These are phyloP conservation scores for Bedellia somnulentella DNA, from an alignment of 2,888 invertebrate genomes.

Conservation along the genomic window DNA sequence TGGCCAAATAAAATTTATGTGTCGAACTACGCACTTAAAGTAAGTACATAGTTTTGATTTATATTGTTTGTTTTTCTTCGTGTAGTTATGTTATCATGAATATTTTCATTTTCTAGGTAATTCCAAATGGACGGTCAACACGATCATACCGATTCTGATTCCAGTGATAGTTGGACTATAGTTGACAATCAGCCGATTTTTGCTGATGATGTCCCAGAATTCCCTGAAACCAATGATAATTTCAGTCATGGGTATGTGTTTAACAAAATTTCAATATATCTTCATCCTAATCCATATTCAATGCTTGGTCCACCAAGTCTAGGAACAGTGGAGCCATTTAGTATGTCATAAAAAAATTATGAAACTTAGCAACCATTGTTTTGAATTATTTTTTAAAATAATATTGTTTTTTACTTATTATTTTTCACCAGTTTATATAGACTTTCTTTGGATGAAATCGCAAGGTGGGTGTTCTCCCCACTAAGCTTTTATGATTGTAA, in stretches of 20 bases:
- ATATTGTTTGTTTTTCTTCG: not conserved
- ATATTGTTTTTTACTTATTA: no score
- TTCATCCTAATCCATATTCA: constrained; percentile 4
- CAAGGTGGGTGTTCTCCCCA: no score
- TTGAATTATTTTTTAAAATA: no score
- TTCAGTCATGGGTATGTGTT: constrained; percentile 19
- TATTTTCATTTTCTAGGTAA: no score
- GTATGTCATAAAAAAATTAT: no score
- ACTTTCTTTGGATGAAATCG: no score
- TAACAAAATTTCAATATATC: not conserved
- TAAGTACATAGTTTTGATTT: not conserved
- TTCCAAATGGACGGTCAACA: constrained; percentile 41
- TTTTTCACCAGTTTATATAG: no score
- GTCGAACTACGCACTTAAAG: not conserved
- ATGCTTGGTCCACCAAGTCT: no score
- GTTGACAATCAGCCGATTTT: constrained; percentile 27
- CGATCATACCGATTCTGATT: constrained; percentile 54
- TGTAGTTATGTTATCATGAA: constrained; percentile 1
- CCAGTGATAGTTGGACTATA: constrained; percentile 54
- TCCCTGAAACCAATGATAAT: constrained; percentile 15
- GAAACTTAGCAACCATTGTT: no score
- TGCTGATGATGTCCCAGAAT: constrained; percentile 24
- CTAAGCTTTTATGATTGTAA: no score
- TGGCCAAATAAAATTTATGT: constrained; percentile 6
- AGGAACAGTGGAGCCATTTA: no score